A percentile compares a stretch with the other conserved stretches of the same genome.
These are phyloP conservation scores for Amorpha juglandis DNA, from an alignment of 2,888 invertebrate species.

Conservation along the genomic window DNA sequence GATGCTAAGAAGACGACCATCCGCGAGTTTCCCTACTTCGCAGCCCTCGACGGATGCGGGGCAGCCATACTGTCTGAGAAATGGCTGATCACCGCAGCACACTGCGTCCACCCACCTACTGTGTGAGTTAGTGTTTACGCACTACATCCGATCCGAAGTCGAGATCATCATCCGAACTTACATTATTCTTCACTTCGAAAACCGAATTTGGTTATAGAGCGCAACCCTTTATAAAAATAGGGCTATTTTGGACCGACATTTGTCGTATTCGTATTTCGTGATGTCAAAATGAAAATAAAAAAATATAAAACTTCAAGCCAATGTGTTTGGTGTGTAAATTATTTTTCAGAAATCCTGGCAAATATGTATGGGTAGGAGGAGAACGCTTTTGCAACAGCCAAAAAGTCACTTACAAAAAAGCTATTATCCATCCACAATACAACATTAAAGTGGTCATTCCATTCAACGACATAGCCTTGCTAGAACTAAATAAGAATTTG, in stretches of 20 bases:
- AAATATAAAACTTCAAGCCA: too few species aligned
- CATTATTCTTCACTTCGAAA: too few species aligned
- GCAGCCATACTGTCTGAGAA: slow-evolving; percentile 39
- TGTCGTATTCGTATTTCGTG: too few species aligned
- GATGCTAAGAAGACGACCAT: slow-evolving; percentile 34
- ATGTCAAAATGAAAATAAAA: too few species aligned
- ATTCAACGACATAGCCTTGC: slow-evolving; percentile 22
- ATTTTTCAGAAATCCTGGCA: slow-evolving; percentile 25
- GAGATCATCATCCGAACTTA: too few species aligned
- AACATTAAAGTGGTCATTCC: not conserved
- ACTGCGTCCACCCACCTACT: slow-evolving; percentile 34
- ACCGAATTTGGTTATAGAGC: too few species aligned
- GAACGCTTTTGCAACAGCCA: slow-evolving; percentile 4
- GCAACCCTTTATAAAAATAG: too few species aligned
- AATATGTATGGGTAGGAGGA: slow-evolving; percentile 26
- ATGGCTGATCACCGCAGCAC: slow-evolving; percentile 43
- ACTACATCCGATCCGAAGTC: too few species aligned
- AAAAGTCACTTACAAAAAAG: not conserved
- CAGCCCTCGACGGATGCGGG: slow-evolving; percentile 37
- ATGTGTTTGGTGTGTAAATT: slow-evolving; percentile 15
- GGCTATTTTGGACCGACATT: too few species aligned
- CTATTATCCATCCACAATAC: slow-evolving; percentile 17
- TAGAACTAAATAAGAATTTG: slow-evolving; percentile 10
- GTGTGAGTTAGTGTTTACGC: not conserved
- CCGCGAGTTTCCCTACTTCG: slow-evolving; percentile 42